Evolutionary conservation across 2,113 vertebrate species (phyloP), one percentile per base, ranked within the genome.

Genomic region (Bucco capensis): DNA sequence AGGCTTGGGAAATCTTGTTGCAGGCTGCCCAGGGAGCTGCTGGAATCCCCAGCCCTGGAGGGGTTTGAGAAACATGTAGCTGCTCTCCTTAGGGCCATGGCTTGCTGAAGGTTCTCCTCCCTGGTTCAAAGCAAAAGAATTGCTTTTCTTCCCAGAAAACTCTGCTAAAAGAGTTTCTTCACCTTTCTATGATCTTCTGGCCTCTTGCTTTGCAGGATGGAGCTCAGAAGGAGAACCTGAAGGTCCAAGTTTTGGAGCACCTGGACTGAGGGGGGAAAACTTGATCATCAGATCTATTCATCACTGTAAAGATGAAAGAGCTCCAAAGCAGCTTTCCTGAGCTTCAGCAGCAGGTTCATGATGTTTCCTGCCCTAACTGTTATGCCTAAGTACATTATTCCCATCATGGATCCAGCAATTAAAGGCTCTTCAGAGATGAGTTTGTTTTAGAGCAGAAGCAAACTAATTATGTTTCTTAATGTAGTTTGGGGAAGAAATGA

Each of bases 381-480:
- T 76, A 15, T 6, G 27, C 71, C 19, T 12, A 47, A 53, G 28
- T 33, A 67, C 0, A 5, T 70, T 53, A 86, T 93, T 87, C 60
- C 94, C 92, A 71, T 25, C 83, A 91, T 46, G 54, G 42, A 73
- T 17, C 61, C 22, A 53, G 56, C 57, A 74, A 86, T 91, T 90
- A 92, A 87, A 77, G 53, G 67, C 67, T 58, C 42, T 22, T 47
- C 74, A 87, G 66, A 72, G 89, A 93, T 86, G 19, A 51, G 76
- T 89, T 89, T 88, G 82, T 19, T 91, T 94, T 85, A 72, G 11
- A 85, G 73, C 75, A 90, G 40, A 49, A 64, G 72, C 72, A 92
- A 95, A 88, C 89, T 65, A 64, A 88, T 92, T 94, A 50, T 14
- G 31, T 69, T n/a, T 71, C 81, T 93, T 73, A 89, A 89, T 42